These are phyloP conservation scores for Microcebus murinus DNA, from an alignment of 2,113 vertebrate species.

Conservation along the genomic window DNA sequence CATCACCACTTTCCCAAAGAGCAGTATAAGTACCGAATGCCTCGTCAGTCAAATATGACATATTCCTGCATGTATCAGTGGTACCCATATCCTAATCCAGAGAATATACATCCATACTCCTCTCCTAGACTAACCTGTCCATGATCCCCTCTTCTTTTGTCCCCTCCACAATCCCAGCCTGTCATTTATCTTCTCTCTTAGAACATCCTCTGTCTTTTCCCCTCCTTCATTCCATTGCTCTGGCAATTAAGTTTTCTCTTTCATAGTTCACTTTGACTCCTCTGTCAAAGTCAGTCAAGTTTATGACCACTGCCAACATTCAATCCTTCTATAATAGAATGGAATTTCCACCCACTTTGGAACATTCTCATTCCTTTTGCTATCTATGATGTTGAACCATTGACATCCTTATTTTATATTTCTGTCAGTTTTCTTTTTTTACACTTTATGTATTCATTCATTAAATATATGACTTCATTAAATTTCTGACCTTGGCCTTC, in stretches of 20 bases:
- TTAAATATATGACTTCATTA: no score
- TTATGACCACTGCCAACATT: no score
- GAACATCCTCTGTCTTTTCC: background rate
- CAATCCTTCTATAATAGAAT: no score
- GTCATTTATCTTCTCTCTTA: background rate
- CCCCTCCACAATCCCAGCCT: background rate
- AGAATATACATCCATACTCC: background rate
- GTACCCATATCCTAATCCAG: background rate
- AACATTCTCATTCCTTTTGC: no score
- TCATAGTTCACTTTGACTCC: no score
- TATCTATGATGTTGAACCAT: no score
- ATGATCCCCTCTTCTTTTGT: background rate
- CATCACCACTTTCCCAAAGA: background rate
- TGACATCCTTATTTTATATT: no score
- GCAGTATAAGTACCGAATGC: background rate
- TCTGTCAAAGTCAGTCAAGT: no score
- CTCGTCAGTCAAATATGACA: background rate
- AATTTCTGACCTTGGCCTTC: background rate
- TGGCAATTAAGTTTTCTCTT: background rate
- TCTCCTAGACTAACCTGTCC: background rate
- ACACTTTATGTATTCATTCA: no score
- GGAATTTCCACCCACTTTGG: no score
- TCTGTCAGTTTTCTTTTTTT: no score
- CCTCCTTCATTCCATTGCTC: background rate
- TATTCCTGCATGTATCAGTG: background rate